Base-by-base conservation (phyloP, 1,140 invertebrate species). In the Melanaphis sacchari region DNA sequence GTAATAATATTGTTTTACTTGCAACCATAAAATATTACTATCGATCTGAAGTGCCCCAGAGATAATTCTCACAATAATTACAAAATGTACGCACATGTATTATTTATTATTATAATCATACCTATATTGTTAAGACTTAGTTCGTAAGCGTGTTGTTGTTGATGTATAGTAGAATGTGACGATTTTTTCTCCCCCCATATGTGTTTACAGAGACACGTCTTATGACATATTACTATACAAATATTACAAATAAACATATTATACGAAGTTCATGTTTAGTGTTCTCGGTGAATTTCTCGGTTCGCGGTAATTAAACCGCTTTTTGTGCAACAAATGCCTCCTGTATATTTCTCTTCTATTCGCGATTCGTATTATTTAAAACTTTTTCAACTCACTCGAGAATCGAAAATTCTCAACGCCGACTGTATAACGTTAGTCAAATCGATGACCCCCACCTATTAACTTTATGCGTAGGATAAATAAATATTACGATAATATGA, bases 101-200 rank as follows among this genome's bases (percentile, higher is more conserved):
- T 76, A 18, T 76, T 76, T 76, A 76, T 76, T 76, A n/a, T 76
- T n/a, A n/a, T 76, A 31, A n/a, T 76, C 59, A 76, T 76, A 76
- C 59, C 59, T 76, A 76, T 76, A 76, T n/a, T 76, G 31, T 76
- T 76, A 76, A 76, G 59, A 76, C 59, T 76, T 76, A 76, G 31
- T 76, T 76, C 9, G 4, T 76, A 76, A 76, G 59, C 7, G 59
- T 76, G 59, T 76, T 76, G n/a, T 76, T 76, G 15, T 76, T 76
- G 31, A 76, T 76, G 59, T 59, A 59, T 59, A n/a, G n/a, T 66
- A 21, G n/a, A 76, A n/a, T 76, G 31, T 76, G 59, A n/a, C 59
- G 18, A 76, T n/a, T 76, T 76, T 66, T 76, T 76, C n/a, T 76
- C 15, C 4, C 4, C 15, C n/a, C n/a, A n/a, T n/a, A n/a, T n/a